phyloP scores from a whole-genome alignment of 2,797 vertebrate species.

The Pygocentrus nattereri region DNA sequence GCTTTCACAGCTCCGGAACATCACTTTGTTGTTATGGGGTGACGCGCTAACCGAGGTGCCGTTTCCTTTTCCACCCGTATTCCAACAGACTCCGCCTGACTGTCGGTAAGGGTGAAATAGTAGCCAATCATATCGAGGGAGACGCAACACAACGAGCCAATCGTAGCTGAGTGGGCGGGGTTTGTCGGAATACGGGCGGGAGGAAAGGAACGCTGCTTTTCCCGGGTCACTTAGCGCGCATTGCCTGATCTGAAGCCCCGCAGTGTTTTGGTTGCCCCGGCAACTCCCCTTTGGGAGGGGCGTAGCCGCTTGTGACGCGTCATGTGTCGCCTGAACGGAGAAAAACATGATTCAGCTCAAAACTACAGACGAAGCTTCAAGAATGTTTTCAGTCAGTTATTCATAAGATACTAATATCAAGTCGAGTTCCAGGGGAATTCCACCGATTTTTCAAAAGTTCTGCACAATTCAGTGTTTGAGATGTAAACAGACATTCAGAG shows the following conservation, averaged over 20 bases:
- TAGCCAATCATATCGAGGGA: neutral
- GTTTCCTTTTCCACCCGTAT: neutral
- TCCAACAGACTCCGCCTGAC: neutral
- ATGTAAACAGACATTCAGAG: too few species aligned
- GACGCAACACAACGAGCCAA: neutral
- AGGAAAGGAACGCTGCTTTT: constrained; percentile 1
- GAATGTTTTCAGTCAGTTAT: too few species aligned
- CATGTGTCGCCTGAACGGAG: neutral
- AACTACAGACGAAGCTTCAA: too few species aligned
- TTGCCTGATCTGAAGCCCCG: neutral
- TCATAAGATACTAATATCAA: too few species aligned
- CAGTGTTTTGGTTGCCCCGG: constrained; percentile 33
- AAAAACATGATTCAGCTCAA: too few species aligned
- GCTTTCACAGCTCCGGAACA: neutral
- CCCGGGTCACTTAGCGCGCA: constrained; percentile 58
- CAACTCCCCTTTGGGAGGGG: constrained; percentile 26
- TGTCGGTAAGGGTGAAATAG: too few species aligned
- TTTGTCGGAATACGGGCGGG: neutral
- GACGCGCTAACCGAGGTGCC: neutral
- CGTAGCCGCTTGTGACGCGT: neutral
- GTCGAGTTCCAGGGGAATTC: too few species aligned
- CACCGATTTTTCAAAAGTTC: too few species aligned
- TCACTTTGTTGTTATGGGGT: neutral
- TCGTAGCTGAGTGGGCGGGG: neutral
- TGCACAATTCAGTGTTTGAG: too few species aligned